Evolutionary conservation across 2,888 invertebrate genomes (phyloP), one percentile per base, ranked within the genome.

Genomic region (Macrosoma leucophasiata): DNA sequence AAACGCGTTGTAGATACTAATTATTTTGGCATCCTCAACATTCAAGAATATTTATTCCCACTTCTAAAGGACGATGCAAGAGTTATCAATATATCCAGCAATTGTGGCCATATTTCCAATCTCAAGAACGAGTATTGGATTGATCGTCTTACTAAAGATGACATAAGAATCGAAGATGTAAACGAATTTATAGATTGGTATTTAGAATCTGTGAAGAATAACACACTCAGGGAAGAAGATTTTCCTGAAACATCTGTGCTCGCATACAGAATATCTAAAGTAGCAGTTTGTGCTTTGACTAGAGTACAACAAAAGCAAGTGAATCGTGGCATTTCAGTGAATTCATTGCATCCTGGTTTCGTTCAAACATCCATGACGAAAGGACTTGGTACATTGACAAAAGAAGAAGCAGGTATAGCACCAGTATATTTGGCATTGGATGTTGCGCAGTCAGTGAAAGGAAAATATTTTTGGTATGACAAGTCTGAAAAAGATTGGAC

Each of bases 181-280:
- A 39, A 56, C 21, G 52, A 32, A 4, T 59, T 58, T 20, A 39
- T 58, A 0, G 29, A 46, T n/a, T 58, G 59, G 55, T 59, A 48
- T 25, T 36, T 60, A 13, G 41, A 53, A 13, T 50, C 48, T 1
- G 47, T 55, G 4, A 54, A 51, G 26, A 47, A 40, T 23, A 48
- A 39, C 5, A 49, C 47, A 1, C 12, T 50, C 1, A 51, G 54
- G 2, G 19, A 25, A n/a, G 42, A 50, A 13, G 57, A 58, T 33
- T 60, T 52, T 27, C 18, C 32, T 4, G 42, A 45, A 11, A 35
- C 15, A 5, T 28, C 28, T 2, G 19, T 38, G 1, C 28, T 52
- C 1, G 33, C 53, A n/a, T n/a, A n/a, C n/a, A n/a, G n/a, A n/a
- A n/a, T n/a, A n/a, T n/a, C n/a, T n/a, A n/a, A n/a, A n/a, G n/a